phyloP scores from a whole-genome alignment of 2,113 vertebrate species.

The Scomber japonicus region DNA sequence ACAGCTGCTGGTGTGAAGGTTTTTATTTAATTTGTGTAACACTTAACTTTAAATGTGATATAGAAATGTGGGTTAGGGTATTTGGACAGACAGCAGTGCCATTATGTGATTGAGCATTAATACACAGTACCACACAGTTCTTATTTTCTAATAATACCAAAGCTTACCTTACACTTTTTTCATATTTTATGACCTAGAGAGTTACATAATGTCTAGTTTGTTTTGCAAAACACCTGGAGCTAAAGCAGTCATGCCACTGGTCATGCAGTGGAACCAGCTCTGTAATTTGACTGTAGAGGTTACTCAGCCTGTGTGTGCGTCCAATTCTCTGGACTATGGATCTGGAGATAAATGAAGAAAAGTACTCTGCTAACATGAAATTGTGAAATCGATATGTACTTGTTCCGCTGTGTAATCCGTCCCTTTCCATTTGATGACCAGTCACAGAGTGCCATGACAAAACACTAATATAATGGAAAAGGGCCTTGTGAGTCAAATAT shows the following conservation, averaged over 20 bases:
- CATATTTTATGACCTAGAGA: slow-evolving; percentile 1
- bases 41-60: background rate
- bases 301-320: slow-evolving; percentile 3
- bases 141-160: background rate
- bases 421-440: slow-evolving; percentile 16
- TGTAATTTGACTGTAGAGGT: slow-evolving; percentile 20
- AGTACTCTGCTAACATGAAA: slow-evolving; percentile 69
- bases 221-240: slow-evolving; percentile 29
- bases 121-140: background rate
- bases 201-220: slow-evolving; percentile 10
- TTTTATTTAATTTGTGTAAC: slow-evolving; percentile 26
- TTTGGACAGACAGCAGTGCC: background rate
- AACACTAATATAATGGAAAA: slow-evolving; percentile 55
- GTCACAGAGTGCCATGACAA: slow-evolving; percentile 10
- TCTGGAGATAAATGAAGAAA: slow-evolving; percentile 67
- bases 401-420: slow-evolving; percentile 46
- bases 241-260: slow-evolving; percentile 15
- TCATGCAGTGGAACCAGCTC: slow-evolving; percentile 8
- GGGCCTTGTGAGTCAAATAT: slow-evolving; percentile 47
- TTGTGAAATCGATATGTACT: slow-evolving; percentile 73
- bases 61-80: background rate
- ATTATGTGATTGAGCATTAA: background rate
- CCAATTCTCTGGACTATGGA: slow-evolving; percentile 47
- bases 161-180: background rate
- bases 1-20: background rate